Evolutionary conservation across 2,797 vertebrate genomes (phyloP), one percentile per base, ranked within the genome.

Genomic region (Thalassophryne amazonica): DNA sequence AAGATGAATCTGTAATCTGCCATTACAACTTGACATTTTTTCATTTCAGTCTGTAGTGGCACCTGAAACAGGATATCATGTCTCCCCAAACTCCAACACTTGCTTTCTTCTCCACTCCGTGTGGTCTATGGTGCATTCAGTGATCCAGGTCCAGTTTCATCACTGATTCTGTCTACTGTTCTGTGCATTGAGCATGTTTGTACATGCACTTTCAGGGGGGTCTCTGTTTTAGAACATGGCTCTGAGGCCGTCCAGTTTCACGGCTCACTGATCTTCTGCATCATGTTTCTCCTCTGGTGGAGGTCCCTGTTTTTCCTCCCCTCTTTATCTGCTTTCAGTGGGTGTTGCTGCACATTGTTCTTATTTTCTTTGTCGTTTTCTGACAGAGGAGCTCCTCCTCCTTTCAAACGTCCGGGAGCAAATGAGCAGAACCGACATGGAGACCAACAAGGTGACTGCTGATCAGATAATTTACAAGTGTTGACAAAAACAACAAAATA

Each of bases 361-460:
- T 18, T 18, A 14, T 33, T 38, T 7, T 11, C 58, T 5, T 52
- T 41, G 28, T 49, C 16, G 28, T 57, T 76, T 75, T 58, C 56
- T 75, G 75, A 39, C 33, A 42, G 25, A 61, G 20, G 20, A 61
- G 21, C 24, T 27, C n/a, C 56, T 36, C 23, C 23, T 60, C 41
- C 22, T 22, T 19, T 24, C 5, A 49, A 28, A 25, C 27, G 20
- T 20, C n/a, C 2, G 5, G 36, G 38, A 32, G 24, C 38, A 25
- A 56, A 46, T 16, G n/a, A 49, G 20, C 30, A 42, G 35, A 15
- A 24, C 39, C 43, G 60, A 27, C 34, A 91, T 91, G 89, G 89
- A 92, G 62, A 88, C 36, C 66, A 78, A 31, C 70, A 92, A 92
- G 90, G 91, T 91, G 85, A 85, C 35, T 57, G 39, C 34, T 40